These are phyloP conservation scores for Goniozus legneri DNA, from an alignment of 1,140 invertebrate genomes.

Conservation along the genomic window DNA sequence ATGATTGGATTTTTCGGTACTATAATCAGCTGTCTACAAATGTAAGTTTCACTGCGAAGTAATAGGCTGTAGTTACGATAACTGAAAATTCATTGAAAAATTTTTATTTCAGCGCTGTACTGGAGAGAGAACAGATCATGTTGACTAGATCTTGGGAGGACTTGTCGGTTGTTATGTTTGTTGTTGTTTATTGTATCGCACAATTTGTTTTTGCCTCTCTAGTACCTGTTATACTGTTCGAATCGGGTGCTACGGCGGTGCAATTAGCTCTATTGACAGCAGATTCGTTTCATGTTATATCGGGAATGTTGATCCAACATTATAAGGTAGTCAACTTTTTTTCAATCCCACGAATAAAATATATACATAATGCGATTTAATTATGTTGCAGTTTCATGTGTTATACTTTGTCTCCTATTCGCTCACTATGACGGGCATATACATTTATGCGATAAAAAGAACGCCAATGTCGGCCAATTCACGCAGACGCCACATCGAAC, in stretches of 20 bases:
- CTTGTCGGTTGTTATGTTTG: conserved; percentile 56
- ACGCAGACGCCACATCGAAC: conserved; percentile 41
- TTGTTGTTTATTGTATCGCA: conserved; percentile 60
- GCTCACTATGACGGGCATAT: conserved; percentile 72
- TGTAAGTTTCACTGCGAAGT: conserved; percentile 57
- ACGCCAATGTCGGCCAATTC: conserved; percentile 54
- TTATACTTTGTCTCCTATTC: conserved; percentile 77
- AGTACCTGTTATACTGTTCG: conserved; percentile 71
- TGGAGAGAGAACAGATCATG: conserved; percentile 53
- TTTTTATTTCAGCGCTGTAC: conserved; percentile 38
- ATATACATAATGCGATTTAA: too few relatives aligned
- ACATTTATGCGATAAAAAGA: conserved; percentile 67
- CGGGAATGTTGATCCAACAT: conserved; percentile 76
- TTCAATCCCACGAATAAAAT: too few relatives aligned
- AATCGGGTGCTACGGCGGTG: conserved; percentile 76
- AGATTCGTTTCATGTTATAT: conserved; percentile 81
- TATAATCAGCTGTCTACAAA: conserved; percentile 73
- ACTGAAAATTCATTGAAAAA: not conserved
- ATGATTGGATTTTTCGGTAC: conserved; percentile 81
- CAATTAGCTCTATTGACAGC: conserved; percentile 81
- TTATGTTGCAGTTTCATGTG: conserved; percentile 69
- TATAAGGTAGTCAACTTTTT: conserved; percentile 73
- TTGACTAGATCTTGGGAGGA: conserved; percentile 56
- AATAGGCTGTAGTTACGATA: not conserved
- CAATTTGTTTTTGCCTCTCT: conserved; percentile 78